A percentile compares a stretch with the other conserved stretches of the same genome.
Evolutionary conservation across 2,113 vertebrate species (phyloP).

Genomic region (Cephalopholis sonnerati): DNA sequence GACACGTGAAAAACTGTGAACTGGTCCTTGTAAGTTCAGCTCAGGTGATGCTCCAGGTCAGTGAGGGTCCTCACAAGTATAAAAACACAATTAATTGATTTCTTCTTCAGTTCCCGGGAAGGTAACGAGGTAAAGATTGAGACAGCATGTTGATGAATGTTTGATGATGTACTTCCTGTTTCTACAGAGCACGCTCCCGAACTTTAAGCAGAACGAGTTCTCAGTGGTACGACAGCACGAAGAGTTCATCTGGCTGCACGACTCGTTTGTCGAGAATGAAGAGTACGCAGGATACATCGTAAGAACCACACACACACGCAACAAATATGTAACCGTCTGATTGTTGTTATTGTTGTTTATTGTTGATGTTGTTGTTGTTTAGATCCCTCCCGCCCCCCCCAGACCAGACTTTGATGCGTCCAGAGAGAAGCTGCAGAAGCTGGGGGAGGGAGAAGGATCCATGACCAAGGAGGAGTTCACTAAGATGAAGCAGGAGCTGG

Average conservation of each 20-base stretch:
- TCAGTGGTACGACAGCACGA: conserved; percentile 98
- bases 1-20: no score
- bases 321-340: no score
- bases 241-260: conserved; percentile 99
- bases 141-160: no score
- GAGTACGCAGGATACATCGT: conserved; percentile 99
- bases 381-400: conserved; percentile 98
- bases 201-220: conserved; percentile 99
- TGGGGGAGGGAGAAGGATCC: conserved; percentile 98
- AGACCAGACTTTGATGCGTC: conserved; percentile 98
- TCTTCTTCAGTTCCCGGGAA: no score
- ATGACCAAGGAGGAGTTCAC: conserved; percentile 99
- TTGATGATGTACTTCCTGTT: not conserved
- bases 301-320: conserved; percentile 75
- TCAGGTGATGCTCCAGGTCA: no score
- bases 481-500: conserved; percentile 99
- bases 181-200: conserved; percentile 94
- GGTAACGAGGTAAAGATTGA: no score
- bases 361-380: conserved; percentile 10
- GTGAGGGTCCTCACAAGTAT: no score
- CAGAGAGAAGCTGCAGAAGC: conserved; percentile 97
- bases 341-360: no score
- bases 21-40: no score
- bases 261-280: conserved; percentile 98
- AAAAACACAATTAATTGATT: no score